These are phyloP conservation scores for Orthonychiurus folsomi DNA, from an alignment of 2,888 invertebrate genomes.

Conservation along the genomic window DNA sequence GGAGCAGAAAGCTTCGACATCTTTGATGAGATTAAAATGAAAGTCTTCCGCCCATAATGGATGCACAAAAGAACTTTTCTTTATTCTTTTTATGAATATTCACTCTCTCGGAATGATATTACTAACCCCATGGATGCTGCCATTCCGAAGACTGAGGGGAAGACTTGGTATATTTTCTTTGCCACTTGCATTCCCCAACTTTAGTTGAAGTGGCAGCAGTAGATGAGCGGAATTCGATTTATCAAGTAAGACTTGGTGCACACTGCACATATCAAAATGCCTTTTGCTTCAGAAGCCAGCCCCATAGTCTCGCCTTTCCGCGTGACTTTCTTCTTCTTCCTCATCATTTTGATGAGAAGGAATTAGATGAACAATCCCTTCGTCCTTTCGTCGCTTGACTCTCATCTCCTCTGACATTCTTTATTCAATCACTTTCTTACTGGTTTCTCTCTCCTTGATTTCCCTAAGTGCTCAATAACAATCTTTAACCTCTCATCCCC, in stretches of 20 bases:
- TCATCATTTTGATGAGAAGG: neutral
- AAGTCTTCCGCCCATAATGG: conserved; percentile 27
- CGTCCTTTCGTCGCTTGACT: no score
- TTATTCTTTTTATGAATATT: conserved; percentile 33
- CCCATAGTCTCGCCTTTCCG: neutral
- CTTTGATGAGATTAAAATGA: conserved; percentile 36
- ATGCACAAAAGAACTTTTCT: conserved; percentile 24
- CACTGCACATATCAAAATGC: no score
- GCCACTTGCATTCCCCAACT: no score
- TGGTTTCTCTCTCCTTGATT: neutral
- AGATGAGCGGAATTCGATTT: neutral
- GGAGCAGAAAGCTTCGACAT: conserved; percentile 25
- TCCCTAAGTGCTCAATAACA: conserved; percentile 1
- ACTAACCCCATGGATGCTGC: no score
- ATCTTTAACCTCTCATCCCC: neutral
- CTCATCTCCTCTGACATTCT: neutral
- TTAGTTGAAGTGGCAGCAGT: neutral
- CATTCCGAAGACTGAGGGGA: no score
- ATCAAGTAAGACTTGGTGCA: no score
- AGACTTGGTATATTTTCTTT: no score
- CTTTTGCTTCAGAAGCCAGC: no score
- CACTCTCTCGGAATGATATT: conserved; percentile 23
- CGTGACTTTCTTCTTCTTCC: neutral
- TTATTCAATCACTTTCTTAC: neutral
- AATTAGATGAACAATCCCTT: neutral